phyloP scores from a whole-genome alignment of 1,140 invertebrate genomes.

The Copidosoma floridanum region DNA sequence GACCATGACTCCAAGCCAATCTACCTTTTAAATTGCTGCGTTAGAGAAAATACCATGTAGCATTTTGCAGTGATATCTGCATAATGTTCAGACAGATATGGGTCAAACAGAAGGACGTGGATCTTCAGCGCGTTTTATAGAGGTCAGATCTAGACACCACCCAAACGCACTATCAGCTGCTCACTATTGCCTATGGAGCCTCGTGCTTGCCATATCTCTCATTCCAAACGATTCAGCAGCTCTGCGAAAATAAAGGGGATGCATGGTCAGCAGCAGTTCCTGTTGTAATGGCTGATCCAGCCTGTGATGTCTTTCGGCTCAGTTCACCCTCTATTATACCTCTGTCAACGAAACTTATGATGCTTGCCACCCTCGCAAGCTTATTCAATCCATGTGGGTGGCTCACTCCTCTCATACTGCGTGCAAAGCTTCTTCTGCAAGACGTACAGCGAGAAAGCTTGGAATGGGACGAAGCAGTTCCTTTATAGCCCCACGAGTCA shows the following conservation, averaged over 20 bases:
- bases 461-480: background rate
- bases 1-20: constrained; percentile 13
- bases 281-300: background rate
- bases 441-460: background rate
- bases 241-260: background rate
- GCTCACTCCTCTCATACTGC: background rate
- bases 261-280: background rate
- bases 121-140: constrained; percentile 2
- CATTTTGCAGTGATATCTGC: too few species aligned
- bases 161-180: background rate
- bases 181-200: too few species aligned
- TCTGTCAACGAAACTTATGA: background rate
- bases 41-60: too few species aligned
- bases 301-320: background rate
- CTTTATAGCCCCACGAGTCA: too few species aligned
- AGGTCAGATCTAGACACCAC: background rate
- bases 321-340: background rate
- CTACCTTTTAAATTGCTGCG: background rate
- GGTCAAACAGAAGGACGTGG: background rate
- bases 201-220: too few species aligned
- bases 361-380: background rate
- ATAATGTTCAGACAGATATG: constrained; percentile 6
- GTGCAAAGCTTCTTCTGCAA: background rate
- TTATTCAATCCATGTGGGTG: background rate
- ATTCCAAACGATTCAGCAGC: too few species aligned